These are phyloP conservation scores for Haliclystus octoradiatus DNA, from an alignment of 30 jellyfish, hydroid and myxozoan genomes.

Conservation along the genomic window DNA sequence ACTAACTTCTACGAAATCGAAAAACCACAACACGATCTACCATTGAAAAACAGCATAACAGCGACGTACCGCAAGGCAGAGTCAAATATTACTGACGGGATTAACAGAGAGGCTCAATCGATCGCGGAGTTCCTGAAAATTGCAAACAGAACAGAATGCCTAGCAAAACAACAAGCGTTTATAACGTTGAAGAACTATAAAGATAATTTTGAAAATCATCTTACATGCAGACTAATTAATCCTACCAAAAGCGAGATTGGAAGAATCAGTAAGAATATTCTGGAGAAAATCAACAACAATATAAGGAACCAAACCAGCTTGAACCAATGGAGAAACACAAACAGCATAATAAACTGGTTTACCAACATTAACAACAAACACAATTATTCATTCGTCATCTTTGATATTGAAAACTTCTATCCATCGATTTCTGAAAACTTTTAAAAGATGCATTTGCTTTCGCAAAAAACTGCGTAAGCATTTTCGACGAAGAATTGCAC, in stretches of 20 bases:
- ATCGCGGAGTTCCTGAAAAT: not conserved
- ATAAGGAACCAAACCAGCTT: not conserved
- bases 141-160: not conserved
- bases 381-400: not conserved
- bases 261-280: not conserved
- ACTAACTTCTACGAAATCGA: not conserved
- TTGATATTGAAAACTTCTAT: not conserved
- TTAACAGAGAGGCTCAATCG: not conserved
- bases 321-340: constrained; percentile 4
- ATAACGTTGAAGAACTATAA: not conserved
- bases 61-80: not conserved
- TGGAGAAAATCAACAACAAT: not conserved
- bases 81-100: not conserved
- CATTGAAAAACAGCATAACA: not conserved
- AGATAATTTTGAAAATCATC: not conserved
- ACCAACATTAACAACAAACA: not conserved
- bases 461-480: not conserved
- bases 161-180: not conserved
- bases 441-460: not conserved
- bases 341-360: not conserved
- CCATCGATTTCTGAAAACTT: not conserved
- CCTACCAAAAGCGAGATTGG: constrained; percentile 4
- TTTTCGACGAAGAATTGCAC: not conserved
- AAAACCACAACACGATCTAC: not conserved
- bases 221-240: not conserved